phyloP scores from a whole-genome alignment of 2,113 vertebrate genomes.

The Tetraodon nigroviridis region DNA sequence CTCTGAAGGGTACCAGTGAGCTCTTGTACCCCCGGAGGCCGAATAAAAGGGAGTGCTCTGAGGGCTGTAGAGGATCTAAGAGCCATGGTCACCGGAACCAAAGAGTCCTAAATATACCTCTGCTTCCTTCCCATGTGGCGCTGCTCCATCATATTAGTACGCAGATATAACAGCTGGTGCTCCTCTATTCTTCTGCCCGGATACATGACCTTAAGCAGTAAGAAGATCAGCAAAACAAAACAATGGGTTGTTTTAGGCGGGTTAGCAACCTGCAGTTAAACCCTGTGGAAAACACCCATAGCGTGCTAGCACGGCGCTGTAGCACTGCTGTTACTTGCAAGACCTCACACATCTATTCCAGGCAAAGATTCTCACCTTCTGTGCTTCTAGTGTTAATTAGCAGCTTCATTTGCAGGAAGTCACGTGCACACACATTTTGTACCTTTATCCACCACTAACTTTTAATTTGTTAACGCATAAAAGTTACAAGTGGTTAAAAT shows the following conservation, averaged over 20 bases:
- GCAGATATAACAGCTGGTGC: conserved; percentile 29
- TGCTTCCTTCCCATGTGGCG: conserved; percentile 35
- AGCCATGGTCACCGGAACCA: conserved; percentile 51
- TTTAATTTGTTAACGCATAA: conserved; percentile 32
- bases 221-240: conserved; percentile 18
- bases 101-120: conserved; percentile 63
- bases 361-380: conserved; percentile 70
- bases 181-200: conserved; percentile 27
- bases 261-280: no score
- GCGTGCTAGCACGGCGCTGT: conserved; percentile 23
- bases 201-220: conserved; percentile 23
- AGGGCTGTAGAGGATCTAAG: conserved; percentile 51
- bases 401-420: conserved; percentile 65
- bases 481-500: conserved; percentile 14
- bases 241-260: neutral
- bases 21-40: conserved; percentile 46
- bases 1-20: conserved; percentile 44
- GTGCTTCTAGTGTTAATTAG: conserved; percentile 72
- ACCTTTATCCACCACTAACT: conserved; percentile 50
- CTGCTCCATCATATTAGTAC: conserved; percentile 58
- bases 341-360: conserved; percentile 73
- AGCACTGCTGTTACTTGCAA: conserved; percentile 40
- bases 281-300: conserved; percentile 14
- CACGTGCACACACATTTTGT: conserved; percentile 38
- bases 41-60: conserved; percentile 51